These are phyloP conservation scores for Kryptopterus vitreolus DNA, from an alignment of 2,797 vertebrate genomes.

Conservation along the genomic window DNA sequence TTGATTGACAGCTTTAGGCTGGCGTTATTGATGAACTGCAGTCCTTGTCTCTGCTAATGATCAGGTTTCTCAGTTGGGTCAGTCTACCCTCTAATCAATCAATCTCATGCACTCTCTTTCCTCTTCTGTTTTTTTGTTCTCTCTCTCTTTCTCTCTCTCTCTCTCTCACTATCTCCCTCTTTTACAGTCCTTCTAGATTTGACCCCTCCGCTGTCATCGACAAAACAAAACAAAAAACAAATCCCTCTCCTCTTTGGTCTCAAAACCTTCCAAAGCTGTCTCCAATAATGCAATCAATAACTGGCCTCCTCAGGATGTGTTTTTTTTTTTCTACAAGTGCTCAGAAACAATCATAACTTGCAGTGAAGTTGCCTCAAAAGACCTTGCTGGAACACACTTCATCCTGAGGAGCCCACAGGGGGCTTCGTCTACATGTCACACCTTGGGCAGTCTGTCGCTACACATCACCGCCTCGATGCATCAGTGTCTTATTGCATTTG, in stretches of 20 bases:
- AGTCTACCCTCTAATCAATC: conserved; percentile 45
- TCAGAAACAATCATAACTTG: conserved; percentile 60
- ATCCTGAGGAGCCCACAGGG: conserved; percentile 52
- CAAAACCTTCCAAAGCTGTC: conserved; percentile 45
- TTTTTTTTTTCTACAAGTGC: conserved; percentile 55
- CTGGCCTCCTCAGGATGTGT: conserved; percentile 55
- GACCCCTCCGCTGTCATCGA: conserved; percentile 35
- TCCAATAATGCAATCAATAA: conserved; percentile 63
- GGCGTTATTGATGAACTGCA: conserved; percentile 39
- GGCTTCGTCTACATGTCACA: conserved; percentile 56
- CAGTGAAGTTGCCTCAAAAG: conserved; percentile 40
- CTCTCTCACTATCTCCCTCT: conserved; percentile 13
- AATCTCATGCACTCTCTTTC: conserved; percentile 18
- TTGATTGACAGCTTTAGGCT: conserved; percentile 38
- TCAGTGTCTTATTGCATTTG: conserved; percentile 61
- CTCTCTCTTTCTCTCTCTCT: conserved; percentile 9
- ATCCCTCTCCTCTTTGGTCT: conserved; percentile 25
- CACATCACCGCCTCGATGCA: conserved; percentile 59
- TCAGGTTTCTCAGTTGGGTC: conserved; percentile 37
- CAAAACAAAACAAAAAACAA: conserved; percentile 15
- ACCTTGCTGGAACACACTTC: conserved; percentile 51
- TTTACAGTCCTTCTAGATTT: conserved; percentile 16
- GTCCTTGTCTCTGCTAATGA: conserved; percentile 49
- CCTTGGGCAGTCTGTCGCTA: conserved; percentile 58
- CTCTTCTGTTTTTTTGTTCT: neutral